Evolutionary conservation across 92 coral and sea anemone genomes (phyloP), one percentile per base, ranked within the genome.

Genomic region (Meandrina meandrites): DNA sequence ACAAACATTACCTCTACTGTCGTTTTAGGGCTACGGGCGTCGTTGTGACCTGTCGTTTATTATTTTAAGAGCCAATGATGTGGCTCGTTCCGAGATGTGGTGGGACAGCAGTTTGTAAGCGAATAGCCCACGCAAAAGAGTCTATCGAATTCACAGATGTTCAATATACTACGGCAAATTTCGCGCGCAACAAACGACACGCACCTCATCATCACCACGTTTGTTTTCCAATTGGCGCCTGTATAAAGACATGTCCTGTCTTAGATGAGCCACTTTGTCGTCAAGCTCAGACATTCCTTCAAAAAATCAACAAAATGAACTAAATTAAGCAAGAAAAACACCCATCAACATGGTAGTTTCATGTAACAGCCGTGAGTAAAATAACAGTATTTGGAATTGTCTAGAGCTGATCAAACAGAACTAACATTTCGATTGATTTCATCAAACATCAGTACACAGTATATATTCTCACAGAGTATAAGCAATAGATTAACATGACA

Each of bases 191-290:
- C 11, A 62, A 62, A 24, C 30, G n/a, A 5, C 69, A 62, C 75
- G n/a, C 82, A 94, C 97, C 93, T 94, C 98, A 27, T 90, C 95
- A 73, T 94, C 98, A 27, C 93, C 90, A 58, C 98, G 90, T 70
- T 84, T 89, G 75, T 79, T 81, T 68, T 94, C 90, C 54, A 90
- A 31, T 28, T 93, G 98, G 27, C 94, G 98, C 81, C 95, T 77
- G 58, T 81, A 82, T 56, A 94, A 88, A 42, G 86, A 90, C 82
- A 91, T 87, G 90, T 94, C 96, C 71, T 94, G 95, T 68, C 72
- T 89, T 15, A 94, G 76, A 79, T 93, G 96, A 31, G 86, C 80
- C 3, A 94, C 87, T 56, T 75, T 87, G 47, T 79, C 95, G 68
- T 91, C 94, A 1, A 94, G 91, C 56, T 88, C 93, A 11, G 80